phyloP scores from a whole-genome alignment of 2,797 vertebrate species.

The Sebastes matsubarae region DNA sequence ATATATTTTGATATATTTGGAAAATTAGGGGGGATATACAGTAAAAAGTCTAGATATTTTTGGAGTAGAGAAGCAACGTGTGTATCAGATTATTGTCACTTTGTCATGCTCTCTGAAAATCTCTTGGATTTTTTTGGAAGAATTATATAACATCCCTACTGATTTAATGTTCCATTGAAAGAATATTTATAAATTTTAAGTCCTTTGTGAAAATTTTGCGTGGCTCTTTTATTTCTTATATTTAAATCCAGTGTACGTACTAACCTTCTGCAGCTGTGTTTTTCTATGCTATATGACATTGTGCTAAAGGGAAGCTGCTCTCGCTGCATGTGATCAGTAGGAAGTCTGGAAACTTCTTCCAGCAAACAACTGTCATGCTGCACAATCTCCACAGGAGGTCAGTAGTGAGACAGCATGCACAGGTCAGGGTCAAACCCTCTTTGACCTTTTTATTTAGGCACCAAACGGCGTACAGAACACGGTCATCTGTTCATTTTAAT shows the following conservation, averaged over 20 bases:
- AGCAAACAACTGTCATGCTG: not conserved
- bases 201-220: slow-evolving; percentile 77
- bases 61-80: slow-evolving; percentile 77
- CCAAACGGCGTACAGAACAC: not conserved
- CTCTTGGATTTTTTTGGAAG: slow-evolving; percentile 61
- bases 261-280: not conserved
- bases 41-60: slow-evolving; percentile 79
- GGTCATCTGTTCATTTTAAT: slow-evolving; percentile 7
- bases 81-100: slow-evolving; percentile 78
- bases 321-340: not conserved
- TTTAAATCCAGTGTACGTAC: not conserved
- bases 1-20: slow-evolving; percentile 81
- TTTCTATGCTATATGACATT: not conserved
- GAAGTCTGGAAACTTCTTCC: not conserved
- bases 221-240: slow-evolving; percentile 38
- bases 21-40: slow-evolving; percentile 42
- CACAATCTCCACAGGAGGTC: slow-evolving; percentile 63
- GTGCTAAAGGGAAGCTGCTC: not conserved
- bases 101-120: slow-evolving; percentile 77
- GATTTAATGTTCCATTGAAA: slow-evolving; percentile 83
- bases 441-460: slow-evolving; percentile 23
- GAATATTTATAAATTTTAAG: slow-evolving; percentile 85
- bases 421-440: slow-evolving; percentile 31
- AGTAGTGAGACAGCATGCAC: slow-evolving; percentile 37
- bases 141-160: slow-evolving; percentile 79